Percentiles rank a stretch among this genome's conserved stretches.
Conservation (phyloP, 1,140 invertebrate species). For the Archivesica marissinica region DNA sequence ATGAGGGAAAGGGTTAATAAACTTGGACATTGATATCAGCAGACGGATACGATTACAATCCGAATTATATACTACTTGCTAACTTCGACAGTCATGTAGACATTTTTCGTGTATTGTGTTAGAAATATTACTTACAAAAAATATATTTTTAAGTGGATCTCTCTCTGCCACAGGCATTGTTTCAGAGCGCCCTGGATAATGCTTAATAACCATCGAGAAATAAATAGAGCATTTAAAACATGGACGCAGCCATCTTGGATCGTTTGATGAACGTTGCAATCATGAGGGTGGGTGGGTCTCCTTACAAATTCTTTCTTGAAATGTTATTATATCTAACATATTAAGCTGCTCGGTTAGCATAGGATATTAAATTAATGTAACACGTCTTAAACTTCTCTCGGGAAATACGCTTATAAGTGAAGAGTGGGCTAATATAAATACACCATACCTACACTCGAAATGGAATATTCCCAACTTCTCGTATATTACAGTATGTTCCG, state of each 20-base stretch:
- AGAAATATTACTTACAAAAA: conserved; percentile 69
- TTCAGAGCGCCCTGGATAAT: background rate
- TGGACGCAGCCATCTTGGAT: conserved; percentile 69
- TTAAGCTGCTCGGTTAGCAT: too few relatives aligned
- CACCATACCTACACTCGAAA: too few relatives aligned
- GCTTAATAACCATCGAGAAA: background rate
- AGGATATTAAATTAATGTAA: too few relatives aligned
- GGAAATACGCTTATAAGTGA: too few relatives aligned
- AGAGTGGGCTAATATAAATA: too few relatives aligned
- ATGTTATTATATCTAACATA: too few relatives aligned
- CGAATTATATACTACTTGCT: background rate
- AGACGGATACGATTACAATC: background rate
- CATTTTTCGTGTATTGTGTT: background rate
- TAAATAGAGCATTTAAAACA: background rate
- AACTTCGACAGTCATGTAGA: background rate
- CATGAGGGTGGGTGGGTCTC: background rate
- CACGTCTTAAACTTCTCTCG: too few relatives aligned
- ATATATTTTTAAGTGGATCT: conserved; percentile 64
- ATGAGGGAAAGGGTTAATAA: background rate
- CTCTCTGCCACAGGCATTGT: conserved; percentile 60
- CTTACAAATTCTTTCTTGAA: too few relatives aligned
- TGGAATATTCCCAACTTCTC: too few relatives aligned
- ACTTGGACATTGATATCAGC: background rate
- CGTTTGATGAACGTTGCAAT: conserved; percentile 15
- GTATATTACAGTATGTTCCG: too few relatives aligned